These are phyloP conservation scores for Chondrosia reniformis DNA, from an alignment of 37 sponge, comb jelly and placozoan species.

Conservation along the genomic window DNA sequence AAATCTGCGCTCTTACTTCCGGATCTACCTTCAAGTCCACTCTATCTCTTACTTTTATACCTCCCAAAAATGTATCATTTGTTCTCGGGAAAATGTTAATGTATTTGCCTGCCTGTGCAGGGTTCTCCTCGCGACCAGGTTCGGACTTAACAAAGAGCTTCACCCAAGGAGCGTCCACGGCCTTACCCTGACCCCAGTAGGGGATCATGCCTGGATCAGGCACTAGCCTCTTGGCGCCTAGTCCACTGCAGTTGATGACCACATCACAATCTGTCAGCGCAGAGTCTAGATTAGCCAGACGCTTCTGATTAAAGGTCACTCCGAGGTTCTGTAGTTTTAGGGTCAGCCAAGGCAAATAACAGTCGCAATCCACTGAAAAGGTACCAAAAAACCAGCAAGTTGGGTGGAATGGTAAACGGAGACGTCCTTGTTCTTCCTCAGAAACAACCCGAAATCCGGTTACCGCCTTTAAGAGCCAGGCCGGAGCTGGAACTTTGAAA, in stretches of 20 bases:
- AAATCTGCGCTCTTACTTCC: neutral
- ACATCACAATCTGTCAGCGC: constrained; percentile 4
- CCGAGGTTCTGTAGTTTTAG: neutral
- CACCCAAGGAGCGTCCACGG: constrained; percentile 28
- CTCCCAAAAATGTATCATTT: constrained; percentile 12
- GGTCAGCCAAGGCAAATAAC: neutral
- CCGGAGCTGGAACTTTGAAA: neutral
- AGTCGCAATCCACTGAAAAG: neutral
- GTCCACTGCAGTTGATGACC: constrained; percentile 34
- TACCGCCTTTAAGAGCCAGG: neutral
- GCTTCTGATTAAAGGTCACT: neutral
- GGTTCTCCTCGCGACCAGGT: neutral
- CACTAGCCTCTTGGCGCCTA: constrained; percentile 18
- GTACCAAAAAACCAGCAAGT: neutral
- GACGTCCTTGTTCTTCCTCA: neutral
- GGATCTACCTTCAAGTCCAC: neutral
- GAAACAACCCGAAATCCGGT: neutral
- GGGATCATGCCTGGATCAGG: constrained; percentile 10
- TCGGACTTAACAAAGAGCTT: constrained; percentile 16
- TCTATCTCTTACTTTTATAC: constrained; percentile 5
- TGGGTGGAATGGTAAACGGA: neutral
- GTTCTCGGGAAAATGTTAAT: neutral
- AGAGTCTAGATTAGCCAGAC: neutral
- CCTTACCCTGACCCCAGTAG: constrained; percentile 10
- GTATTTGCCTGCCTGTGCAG: neutral